Percentiles rank a stretch among this genome's conserved stretches.
phyloP scores from a whole-genome alignment of 2,888 invertebrate species.

The Drosophila antonietae region DNA sequence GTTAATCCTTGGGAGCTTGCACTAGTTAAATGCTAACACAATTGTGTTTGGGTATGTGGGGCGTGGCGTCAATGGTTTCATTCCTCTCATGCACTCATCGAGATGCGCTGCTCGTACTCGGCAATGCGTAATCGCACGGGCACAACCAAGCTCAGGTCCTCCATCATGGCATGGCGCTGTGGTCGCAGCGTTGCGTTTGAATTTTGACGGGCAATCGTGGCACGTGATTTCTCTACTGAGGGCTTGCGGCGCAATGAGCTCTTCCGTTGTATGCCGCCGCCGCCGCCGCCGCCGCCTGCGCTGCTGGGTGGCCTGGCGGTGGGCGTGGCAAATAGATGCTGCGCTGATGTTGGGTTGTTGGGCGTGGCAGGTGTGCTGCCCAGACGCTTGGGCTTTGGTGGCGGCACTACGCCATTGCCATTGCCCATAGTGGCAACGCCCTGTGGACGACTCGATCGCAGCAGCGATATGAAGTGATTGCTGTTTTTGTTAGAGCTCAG shows the following conservation, averaged over 20 bases:
- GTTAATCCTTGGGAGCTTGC: constrained; percentile 58
- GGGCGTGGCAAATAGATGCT: constrained; percentile 53
- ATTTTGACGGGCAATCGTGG: constrained; percentile 69
- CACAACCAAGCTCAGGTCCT: constrained; percentile 80
- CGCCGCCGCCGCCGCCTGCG: constrained; percentile 5
- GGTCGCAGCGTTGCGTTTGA: constrained; percentile 66
- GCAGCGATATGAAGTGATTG: constrained; percentile 65
- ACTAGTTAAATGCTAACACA: constrained; percentile 21
- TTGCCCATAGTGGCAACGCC: constrained; percentile 40
- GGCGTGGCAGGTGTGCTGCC: constrained; percentile 1
- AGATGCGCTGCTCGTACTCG: constrained; percentile 79
- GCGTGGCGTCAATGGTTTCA: constrained; percentile 20
- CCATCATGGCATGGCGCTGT: constrained; percentile 80
- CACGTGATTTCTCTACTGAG: constrained; percentile 77
- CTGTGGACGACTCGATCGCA: constrained; percentile 57
- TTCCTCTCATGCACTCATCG: constrained; percentile 50
- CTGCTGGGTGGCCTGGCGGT: constrained; percentile 38
- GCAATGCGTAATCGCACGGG: constrained; percentile 81
- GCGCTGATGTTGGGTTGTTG: constrained; percentile 2
- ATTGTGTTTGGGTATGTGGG: neutral
- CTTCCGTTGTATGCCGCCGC: constrained; percentile 57
- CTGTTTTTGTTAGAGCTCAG: constrained; percentile 27
- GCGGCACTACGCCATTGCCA: constrained; percentile 46
- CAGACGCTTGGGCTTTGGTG: constrained; percentile 70
- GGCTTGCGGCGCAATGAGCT: constrained; percentile 73